phyloP scores from a whole-genome alignment of 2,888 invertebrate species.

The Caenorhabditis sulstoni region DNA sequence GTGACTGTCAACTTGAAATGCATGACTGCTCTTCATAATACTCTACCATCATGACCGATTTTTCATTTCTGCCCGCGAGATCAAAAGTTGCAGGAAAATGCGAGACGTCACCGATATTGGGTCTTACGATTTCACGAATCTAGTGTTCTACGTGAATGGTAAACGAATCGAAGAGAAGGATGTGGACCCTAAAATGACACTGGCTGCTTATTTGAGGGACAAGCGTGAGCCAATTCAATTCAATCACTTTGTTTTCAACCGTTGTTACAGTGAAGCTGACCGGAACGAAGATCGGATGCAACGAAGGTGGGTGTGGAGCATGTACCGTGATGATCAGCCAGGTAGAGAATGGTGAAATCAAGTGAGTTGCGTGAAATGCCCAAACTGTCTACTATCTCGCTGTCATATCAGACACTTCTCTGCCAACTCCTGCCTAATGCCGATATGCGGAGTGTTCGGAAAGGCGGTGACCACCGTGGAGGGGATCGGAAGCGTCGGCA shows the following conservation, averaged over 20 bases:
- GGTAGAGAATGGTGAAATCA: conserved; percentile 45
- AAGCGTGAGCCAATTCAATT: no score
- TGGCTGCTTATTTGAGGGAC: conserved; percentile 76
- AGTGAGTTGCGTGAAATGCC: no score
- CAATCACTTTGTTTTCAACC: background rate
- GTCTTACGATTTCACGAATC: conserved; percentile 63
- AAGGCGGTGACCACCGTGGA: conserved; percentile 93
- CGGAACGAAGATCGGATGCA: conserved; percentile 82
- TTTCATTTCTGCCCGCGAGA: no score
- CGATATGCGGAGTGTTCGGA: conserved; percentile 91
- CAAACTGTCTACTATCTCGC: no score
- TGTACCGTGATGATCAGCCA: conserved; percentile 81
- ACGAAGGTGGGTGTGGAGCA: conserved; percentile 82
- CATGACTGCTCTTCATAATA: conserved; percentile 21
- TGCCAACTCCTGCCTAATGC: conserved; percentile 92
- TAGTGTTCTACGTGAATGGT: conserved; percentile 79
- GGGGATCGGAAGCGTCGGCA: conserved; percentile 91
- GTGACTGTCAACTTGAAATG: conserved; percentile 19
- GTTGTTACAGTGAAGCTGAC: conserved; percentile 70
- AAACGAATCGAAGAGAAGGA: conserved; percentile 71
- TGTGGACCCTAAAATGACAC: conserved; percentile 77
- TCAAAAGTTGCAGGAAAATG: conserved; percentile 28
- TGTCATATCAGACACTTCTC: conserved; percentile 77
- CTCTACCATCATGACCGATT: conserved; percentile 8
- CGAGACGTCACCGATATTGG: conserved; percentile 45